Percentiles rank a stretch among this genome's conserved stretches.
Evolutionary conservation across 2,113 vertebrate genomes (phyloP).

Genomic region (Boulengeromyrus knoepffleri): DNA sequence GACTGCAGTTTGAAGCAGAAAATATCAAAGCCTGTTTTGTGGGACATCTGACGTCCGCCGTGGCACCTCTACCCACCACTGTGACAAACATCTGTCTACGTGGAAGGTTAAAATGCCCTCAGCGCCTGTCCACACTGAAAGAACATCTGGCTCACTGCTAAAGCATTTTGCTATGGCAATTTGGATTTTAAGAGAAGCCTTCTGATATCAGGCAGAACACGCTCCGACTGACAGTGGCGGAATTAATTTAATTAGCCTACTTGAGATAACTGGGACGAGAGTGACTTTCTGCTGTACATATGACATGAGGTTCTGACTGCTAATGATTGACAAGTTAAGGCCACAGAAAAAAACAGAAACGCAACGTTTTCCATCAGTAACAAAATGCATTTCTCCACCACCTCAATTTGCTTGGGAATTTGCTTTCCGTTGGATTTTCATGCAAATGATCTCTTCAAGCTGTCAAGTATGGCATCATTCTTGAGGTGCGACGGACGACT

Average conservation of each 20-base stretch:
- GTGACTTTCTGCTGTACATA: background rate
- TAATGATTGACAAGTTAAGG: background rate
- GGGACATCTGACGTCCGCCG: background rate
- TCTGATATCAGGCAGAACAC: background rate
- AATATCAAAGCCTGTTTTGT: background rate
- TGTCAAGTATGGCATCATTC: background rate
- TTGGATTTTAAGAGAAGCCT: conserved; percentile 1
- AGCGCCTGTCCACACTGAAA: background rate
- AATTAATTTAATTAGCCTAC: conserved; percentile 45
- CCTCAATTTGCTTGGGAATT: background rate
- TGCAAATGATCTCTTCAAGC: background rate
- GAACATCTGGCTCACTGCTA: conserved; percentile 18
- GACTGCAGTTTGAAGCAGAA: background rate
- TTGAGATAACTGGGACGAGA: conserved; percentile 35
- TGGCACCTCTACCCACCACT: background rate
- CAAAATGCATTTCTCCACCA: background rate
- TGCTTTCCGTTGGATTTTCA: background rate
- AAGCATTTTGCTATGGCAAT: background rate
- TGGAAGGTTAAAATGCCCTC: background rate
- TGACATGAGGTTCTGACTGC: background rate
- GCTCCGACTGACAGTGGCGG: conserved; percentile 19
- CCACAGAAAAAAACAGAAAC: background rate
- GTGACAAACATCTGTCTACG: background rate
- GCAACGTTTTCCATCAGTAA: background rate
- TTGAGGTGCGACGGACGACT: background rate